Conservation (phyloP, 2,113 vertebrate species). For the Bufo bufo region DNA sequence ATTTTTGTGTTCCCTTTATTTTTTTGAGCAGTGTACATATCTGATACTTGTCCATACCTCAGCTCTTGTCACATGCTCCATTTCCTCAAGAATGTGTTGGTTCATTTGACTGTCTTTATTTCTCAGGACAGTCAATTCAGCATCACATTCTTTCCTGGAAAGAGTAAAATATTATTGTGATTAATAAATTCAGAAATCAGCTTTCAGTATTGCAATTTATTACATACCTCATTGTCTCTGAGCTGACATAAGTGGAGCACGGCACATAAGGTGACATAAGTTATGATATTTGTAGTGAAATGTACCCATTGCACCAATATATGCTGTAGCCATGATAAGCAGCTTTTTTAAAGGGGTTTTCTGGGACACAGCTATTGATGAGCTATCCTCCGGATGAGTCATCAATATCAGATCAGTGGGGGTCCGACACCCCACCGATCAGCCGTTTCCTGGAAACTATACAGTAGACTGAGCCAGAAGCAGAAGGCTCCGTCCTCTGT, state of each 20-base stretch:
- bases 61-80: constrained; percentile 75
- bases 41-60: constrained; percentile 67
- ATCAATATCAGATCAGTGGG: too few relatives aligned
- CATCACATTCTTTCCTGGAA: constrained; percentile 78
- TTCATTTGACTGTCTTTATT: constrained; percentile 77
- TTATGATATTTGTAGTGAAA: neutral
- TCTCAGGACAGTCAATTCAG: constrained; percentile 79
- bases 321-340: too few relatives aligned
- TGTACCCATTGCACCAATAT: neutral
- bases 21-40: too few relatives aligned
- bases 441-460: too few relatives aligned
- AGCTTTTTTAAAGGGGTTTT: too few relatives aligned
- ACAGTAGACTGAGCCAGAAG: too few relatives aligned
- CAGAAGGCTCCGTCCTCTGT: too few relatives aligned
- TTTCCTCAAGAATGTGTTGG: constrained; percentile 75
- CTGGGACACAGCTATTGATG: too few relatives aligned
- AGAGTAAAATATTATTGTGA: neutral
- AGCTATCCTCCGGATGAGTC: too few relatives aligned
- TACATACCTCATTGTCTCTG: neutral
- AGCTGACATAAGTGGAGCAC: neutral
- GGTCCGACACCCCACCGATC: too few relatives aligned
- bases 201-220: neutral
- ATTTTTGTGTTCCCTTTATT: too few relatives aligned
- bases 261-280: neutral
- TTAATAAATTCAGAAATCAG: neutral